A percentile compares a stretch with the other conserved stretches of the same genome.
phyloP scores from a whole-genome alignment of 2,113 vertebrate genomes.

The Urocynchramus pylzowi region DNA sequence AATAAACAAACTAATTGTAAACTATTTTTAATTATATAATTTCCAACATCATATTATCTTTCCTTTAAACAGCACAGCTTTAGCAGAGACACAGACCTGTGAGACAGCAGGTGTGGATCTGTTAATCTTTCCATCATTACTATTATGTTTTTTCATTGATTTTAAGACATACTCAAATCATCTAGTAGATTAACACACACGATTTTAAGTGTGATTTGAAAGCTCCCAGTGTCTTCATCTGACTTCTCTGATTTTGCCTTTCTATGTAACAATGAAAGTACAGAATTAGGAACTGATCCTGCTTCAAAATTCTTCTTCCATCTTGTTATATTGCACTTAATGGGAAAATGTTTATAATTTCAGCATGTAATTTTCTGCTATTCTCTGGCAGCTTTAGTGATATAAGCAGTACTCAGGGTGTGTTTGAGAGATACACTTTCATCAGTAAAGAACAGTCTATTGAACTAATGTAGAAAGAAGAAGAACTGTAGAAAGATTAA shows the following conservation, averaged over 20 bases:
- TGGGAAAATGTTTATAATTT: background rate
- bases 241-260: background rate
- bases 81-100: background rate
- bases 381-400: background rate
- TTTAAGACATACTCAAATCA: background rate
- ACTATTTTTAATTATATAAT: background rate
- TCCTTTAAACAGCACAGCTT: slow-evolving; percentile 23
- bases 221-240: background rate
- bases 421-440: background rate
- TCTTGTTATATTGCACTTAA: background rate
- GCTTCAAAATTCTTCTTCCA: background rate
- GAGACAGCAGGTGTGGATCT: background rate
- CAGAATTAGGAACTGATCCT: background rate
- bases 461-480: background rate
- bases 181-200: background rate
- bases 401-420: background rate
- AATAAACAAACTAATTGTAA: slow-evolving; percentile 19
- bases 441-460: background rate
- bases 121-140: background rate
- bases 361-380: background rate
- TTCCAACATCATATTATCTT: background rate
- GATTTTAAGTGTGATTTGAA: background rate
- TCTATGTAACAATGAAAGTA: background rate
- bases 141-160: background rate
- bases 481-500: slow-evolving; percentile 6